Percentiles rank a stretch among this genome's conserved stretches.
Evolutionary conservation across 2,888 invertebrate species (phyloP).

Genomic region (Drosophila pegasa): DNA sequence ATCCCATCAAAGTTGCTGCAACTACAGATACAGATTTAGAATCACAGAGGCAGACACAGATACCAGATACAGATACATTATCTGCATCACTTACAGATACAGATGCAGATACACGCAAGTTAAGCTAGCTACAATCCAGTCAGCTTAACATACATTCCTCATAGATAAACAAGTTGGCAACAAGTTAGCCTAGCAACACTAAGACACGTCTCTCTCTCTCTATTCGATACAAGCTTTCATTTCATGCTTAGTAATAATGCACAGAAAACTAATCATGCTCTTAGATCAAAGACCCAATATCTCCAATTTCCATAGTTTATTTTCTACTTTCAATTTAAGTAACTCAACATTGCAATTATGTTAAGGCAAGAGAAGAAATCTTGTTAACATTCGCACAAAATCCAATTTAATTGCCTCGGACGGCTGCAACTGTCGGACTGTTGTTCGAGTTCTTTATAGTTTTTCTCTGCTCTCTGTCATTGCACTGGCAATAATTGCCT

Average conservation of each 20-base stretch:
- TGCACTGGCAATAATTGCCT: conserved; percentile 9
- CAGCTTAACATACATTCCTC: neutral
- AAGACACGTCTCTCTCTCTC: neutral
- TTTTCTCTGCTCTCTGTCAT: neutral
- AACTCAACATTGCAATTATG: conserved; percentile 6
- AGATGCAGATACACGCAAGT: neutral
- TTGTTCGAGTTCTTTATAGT: conserved; percentile 1
- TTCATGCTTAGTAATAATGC: neutral
- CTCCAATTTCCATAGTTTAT: neutral
- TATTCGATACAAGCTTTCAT: neutral
- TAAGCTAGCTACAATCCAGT: neutral
- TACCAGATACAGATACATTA: neutral
- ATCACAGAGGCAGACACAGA: no score
- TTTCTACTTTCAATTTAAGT: neutral
- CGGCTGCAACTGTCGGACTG: neutral
- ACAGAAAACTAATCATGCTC: neutral
- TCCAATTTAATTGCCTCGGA: conserved; percentile 14
- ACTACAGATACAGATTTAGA: no score
- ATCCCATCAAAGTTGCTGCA: no score
- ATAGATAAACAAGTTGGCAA: neutral
- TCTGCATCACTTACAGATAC: neutral
- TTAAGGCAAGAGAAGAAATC: neutral
- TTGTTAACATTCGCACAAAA: conserved; percentile 6
- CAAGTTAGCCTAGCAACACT: neutral
- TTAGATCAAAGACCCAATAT: neutral